phyloP scores from a whole-genome alignment of 2,888 invertebrate species.

The Teinopalpus imperialis region DNA sequence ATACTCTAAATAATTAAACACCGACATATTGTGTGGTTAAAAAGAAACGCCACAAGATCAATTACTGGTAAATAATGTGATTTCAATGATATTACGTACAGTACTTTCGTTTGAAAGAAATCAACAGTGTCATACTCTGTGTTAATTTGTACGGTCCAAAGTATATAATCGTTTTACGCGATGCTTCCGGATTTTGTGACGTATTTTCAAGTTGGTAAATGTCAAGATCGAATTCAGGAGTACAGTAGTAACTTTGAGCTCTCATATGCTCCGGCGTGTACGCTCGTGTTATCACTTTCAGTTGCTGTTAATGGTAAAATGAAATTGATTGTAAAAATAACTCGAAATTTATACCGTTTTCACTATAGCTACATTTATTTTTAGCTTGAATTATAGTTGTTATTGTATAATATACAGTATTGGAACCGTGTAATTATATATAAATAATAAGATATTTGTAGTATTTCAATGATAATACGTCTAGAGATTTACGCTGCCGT shows the following conservation, averaged over 20 bases:
- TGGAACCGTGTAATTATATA: no score
- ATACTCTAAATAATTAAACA: constrained; percentile 15
- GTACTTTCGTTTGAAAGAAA: constrained; percentile 32
- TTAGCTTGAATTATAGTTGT: background rate
- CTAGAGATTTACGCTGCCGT: no score
- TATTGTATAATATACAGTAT: background rate
- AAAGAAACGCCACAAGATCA: constrained; percentile 29
- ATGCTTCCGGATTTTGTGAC: constrained; percentile 12
- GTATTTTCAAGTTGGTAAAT: background rate
- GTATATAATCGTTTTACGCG: constrained; percentile 19
- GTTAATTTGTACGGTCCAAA: constrained; percentile 37
- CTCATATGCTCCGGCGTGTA: constrained; percentile 3
- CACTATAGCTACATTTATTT: background rate
- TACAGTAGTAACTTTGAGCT: no score
- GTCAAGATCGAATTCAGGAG: constrained; percentile 3
- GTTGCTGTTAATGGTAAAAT: constrained; percentile 11
- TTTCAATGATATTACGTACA: constrained; percentile 25
- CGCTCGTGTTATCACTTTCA: constrained; percentile 4
- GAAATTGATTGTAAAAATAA: constrained; percentile 8
- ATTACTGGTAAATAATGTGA: constrained; percentile 30
- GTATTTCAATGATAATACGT: no score
- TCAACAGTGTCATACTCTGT: constrained; percentile 42
- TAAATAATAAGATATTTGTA: no score
- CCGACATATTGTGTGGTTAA: constrained; percentile 28
- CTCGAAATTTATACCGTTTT: constrained; percentile 11